These are phyloP conservation scores for Bovichtus diacanthus DNA, from an alignment of 2,797 vertebrate genomes.

Conservation along the genomic window DNA sequence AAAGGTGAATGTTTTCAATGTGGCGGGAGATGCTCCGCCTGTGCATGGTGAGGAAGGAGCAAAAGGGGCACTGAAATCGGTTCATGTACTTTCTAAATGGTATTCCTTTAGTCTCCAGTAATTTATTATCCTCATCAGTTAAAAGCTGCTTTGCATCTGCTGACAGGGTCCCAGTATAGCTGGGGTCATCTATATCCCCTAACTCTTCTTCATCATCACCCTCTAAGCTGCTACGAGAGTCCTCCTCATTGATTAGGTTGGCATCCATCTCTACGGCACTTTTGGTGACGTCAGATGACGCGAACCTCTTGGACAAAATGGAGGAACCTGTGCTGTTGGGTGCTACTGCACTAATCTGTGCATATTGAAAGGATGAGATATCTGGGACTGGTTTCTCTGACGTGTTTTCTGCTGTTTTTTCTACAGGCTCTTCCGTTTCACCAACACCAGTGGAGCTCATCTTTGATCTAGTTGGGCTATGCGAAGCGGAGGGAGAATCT, in stretches of 20 bases:
- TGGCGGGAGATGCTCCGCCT: constrained; percentile 97
- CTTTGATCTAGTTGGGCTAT: constrained; percentile 87
- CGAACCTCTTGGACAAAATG: constrained; percentile 92
- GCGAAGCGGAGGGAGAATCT: constrained; percentile 86
- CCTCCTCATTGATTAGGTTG: constrained; percentile 90
- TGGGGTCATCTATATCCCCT: constrained; percentile 93
- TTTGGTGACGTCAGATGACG: constrained; percentile 88
- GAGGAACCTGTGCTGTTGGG: constrained; percentile 91
- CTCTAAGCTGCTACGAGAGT: constrained; percentile 94
- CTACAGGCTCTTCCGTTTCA: constrained; percentile 83
- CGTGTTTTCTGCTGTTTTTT: constrained; percentile 82
- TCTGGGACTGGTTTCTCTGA: constrained; percentile 85
- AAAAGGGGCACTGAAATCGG: constrained; percentile 98
- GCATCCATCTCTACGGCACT: constrained; percentile 88
- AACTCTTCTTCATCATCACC: constrained; percentile 93
- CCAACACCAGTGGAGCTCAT: constrained; percentile 82
- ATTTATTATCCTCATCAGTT: constrained; percentile 94
- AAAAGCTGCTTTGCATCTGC: constrained; percentile 93
- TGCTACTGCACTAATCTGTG: constrained; percentile 90
- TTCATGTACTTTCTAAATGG: constrained; percentile 97
- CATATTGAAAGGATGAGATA: constrained; percentile 89
- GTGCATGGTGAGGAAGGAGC: constrained; percentile 98
- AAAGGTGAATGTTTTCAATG: constrained; percentile 98
- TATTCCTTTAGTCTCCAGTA: constrained; percentile 97
- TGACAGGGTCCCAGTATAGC: constrained; percentile 89